Percentiles rank a stretch among this genome's conserved stretches.
phyloP scores from a whole-genome alignment of 2,888 invertebrate genomes.

The Eupsilia transversa region DNA sequence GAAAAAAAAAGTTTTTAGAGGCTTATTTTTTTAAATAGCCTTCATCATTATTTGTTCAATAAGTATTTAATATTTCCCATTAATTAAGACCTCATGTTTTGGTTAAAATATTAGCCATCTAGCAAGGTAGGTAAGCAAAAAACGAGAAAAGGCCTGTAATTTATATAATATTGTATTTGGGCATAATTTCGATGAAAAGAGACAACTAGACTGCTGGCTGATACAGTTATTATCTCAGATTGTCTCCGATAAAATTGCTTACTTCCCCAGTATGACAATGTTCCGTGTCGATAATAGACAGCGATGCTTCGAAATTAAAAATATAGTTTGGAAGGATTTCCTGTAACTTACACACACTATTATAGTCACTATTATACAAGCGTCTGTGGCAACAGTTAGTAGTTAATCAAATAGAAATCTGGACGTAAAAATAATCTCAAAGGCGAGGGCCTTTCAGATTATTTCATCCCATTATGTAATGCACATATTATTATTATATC shows the following conservation, averaged over 20 bases:
- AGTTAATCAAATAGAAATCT: conserved; percentile 33
- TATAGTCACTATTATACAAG: not conserved
- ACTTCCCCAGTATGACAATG: not conserved
- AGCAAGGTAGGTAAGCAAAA: too few species aligned
- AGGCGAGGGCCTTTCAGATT: not conserved
- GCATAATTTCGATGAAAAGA: conserved; percentile 10
- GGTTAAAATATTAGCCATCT: too few species aligned
- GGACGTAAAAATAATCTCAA: too few species aligned
- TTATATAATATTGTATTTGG: too few species aligned
- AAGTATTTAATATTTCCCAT: too few species aligned
- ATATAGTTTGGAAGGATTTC: conserved; percentile 25
- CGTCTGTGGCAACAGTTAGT: not conserved
- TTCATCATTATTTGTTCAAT: too few species aligned
- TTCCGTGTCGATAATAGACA: conserved; percentile 5
- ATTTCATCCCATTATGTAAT: not conserved
- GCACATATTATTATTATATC: not conserved
- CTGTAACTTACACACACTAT: conserved; percentile 21
- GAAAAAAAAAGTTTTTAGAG: too few species aligned
- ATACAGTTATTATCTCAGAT: conserved; percentile 1
- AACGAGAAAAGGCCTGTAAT: too few species aligned
- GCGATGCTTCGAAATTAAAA: conserved; percentile 26
- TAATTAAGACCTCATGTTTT: too few species aligned
- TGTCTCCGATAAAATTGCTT: conserved; percentile 15
- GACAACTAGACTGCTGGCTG: not conserved
- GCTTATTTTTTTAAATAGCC: too few species aligned